phyloP scores from a whole-genome alignment of 1,140 invertebrate genomes.

The Drosophila lacertosa region DNA sequence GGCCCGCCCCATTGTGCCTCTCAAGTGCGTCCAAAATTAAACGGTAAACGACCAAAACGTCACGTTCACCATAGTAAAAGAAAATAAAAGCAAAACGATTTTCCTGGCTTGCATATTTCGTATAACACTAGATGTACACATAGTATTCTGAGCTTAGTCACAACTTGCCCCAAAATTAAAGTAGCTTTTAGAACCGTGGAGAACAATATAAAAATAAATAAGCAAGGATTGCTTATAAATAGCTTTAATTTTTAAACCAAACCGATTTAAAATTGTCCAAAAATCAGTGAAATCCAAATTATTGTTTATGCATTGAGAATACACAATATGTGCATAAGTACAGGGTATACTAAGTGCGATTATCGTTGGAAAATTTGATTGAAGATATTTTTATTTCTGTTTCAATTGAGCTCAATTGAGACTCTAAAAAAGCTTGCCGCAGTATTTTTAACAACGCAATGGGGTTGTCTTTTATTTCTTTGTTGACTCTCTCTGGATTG shows the following conservation, averaged over 20 bases:
- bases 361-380: slow-evolving; percentile 43
- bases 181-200: no score
- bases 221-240: no score
- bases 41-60: slow-evolving; percentile 21
- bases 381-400: slow-evolving; percentile 75
- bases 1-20: slow-evolving; percentile 24
- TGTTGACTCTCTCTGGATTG: slow-evolving; percentile 4
- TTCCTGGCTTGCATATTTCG: no score
- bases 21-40: slow-evolving; percentile 41
- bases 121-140: slow-evolving; percentile 13
- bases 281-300: no score
- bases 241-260: no score
- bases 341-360: slow-evolving; percentile 35
- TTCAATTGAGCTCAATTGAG: slow-evolving; percentile 75
- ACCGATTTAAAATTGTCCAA: no score
- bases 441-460: slow-evolving; percentile 39
- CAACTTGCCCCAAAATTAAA: no score
- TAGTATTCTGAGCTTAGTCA: not conserved
- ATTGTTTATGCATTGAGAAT: no score
- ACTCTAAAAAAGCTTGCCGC: slow-evolving; percentile 53
- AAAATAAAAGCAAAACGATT: slow-evolving; percentile 1
- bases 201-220: no score
- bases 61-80: slow-evolving; percentile 27
- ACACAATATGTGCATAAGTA: not conserved
- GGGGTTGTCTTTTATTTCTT: slow-evolving; percentile 25